Evolutionary conservation across 2,888 invertebrate species (phyloP).

Genomic region (Caenorhabditis imperialis): DNA sequence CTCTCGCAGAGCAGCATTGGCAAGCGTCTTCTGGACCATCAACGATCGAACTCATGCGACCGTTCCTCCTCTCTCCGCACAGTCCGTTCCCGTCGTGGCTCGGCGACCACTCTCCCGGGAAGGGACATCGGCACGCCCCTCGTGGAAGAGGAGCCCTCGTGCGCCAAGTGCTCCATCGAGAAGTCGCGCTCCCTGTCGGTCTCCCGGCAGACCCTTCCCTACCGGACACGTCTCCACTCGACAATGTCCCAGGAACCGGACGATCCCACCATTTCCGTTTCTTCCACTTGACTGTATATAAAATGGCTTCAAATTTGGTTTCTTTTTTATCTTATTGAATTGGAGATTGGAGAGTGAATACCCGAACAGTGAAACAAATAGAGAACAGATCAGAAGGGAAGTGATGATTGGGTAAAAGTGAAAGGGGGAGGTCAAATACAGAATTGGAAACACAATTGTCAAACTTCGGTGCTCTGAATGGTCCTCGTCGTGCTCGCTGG

Average conservation of each 20-base stretch:
- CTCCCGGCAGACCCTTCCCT: constrained; percentile 18
- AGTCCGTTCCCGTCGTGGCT: constrained; percentile 54
- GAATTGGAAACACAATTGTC: constrained; percentile 2
- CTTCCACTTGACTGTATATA: constrained; percentile 14
- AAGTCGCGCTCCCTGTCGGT: constrained; percentile 23
- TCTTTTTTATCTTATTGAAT: too few relatives aligned
- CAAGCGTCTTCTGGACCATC: constrained; percentile 52
- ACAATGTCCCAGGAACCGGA: constrained; percentile 30
- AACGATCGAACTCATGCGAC: constrained; percentile 46
- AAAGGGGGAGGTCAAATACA: background rate
- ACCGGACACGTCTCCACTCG: constrained; percentile 39
- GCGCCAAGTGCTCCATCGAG: constrained; percentile 27
- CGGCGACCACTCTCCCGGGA: constrained; percentile 24
- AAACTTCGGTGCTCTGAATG: constrained; percentile 43
- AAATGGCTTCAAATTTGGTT: too few relatives aligned
- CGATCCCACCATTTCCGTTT: background rate
- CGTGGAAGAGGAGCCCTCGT: constrained; percentile 5
- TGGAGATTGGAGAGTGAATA: background rate
- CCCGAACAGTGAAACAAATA: too few relatives aligned
- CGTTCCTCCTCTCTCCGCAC: constrained; percentile 60
- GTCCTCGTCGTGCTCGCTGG: constrained; percentile 41
- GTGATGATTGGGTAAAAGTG: too few relatives aligned
- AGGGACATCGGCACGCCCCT: constrained; percentile 9
- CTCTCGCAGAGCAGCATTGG: constrained; percentile 64
- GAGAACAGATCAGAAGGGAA: too few relatives aligned